A percentile compares a stretch with the other conserved stretches of the same genome.
These are phyloP conservation scores for Chloroceryle aenea DNA, from an alignment of 2,113 vertebrate genomes.

Conservation along the genomic window DNA sequence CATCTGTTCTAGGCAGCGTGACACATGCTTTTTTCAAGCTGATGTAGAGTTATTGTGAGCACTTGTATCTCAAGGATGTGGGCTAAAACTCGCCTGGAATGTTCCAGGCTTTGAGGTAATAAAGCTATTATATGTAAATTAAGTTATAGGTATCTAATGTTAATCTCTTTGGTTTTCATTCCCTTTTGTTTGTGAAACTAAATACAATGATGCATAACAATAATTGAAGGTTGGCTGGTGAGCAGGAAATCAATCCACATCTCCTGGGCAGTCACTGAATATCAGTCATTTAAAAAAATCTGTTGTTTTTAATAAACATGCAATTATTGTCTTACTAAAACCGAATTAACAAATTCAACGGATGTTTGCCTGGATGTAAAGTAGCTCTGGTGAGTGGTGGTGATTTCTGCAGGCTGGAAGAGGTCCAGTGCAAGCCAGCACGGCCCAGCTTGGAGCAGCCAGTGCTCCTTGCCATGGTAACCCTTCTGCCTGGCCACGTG, in stretches of 20 bases:
- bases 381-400: background rate
- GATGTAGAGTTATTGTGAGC: fast-evolving
- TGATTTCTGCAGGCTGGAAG: background rate
- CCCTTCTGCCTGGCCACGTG: background rate
- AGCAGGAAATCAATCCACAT: background rate
- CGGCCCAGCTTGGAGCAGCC: background rate
- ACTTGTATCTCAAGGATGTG: fast-evolving
- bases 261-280: background rate
- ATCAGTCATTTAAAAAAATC: background rate
- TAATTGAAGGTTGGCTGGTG: background rate
- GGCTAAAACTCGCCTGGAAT: background rate
- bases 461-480: background rate
- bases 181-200: conserved; percentile 22
- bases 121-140: background rate
- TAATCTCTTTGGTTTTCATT: background rate
- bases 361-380: background rate
- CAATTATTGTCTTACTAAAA: background rate
- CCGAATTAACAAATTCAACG: background rate
- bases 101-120: conserved; percentile 30
- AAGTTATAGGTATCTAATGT: background rate
- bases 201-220: background rate
- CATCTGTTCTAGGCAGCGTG: background rate
- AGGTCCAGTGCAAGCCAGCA: background rate
- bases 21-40: background rate
- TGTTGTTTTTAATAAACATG: background rate